Percentiles rank a stretch among this genome's conserved stretches.
These are phyloP conservation scores for Sesia bembeciformis DNA, from an alignment of 2,888 invertebrate genomes.

Conservation along the genomic window DNA sequence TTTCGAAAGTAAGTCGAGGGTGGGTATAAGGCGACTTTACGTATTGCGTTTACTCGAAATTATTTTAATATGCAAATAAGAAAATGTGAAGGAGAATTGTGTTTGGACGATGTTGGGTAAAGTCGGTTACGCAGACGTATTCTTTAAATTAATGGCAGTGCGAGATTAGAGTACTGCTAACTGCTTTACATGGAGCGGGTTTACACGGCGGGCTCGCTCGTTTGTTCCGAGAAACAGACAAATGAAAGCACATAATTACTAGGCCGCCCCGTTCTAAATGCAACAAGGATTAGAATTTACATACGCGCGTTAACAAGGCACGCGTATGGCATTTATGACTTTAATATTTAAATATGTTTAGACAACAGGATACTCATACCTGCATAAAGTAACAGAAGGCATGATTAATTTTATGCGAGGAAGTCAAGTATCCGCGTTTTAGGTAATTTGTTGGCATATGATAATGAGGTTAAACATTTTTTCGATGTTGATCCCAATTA, in stretches of 20 bases:
- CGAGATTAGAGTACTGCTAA: slow-evolving; percentile 72
- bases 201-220: slow-evolving; percentile 55
- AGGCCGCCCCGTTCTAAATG: slow-evolving; percentile 69
- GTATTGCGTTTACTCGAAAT: slow-evolving; percentile 72
- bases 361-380: slow-evolving; percentile 13
- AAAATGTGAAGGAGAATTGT: slow-evolving; percentile 71
- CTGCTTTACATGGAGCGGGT: slow-evolving; percentile 70
- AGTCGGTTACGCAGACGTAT: slow-evolving; percentile 69
- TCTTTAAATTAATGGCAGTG: slow-evolving; percentile 71
- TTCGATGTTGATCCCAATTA: slow-evolving; percentile 38
- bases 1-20: slow-evolving; percentile 24
- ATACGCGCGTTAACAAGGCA: slow-evolving; percentile 62
- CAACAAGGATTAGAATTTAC: slow-evolving; percentile 72
- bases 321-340: slow-evolving; percentile 70
- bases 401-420: background rate
- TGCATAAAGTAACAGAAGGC: background rate
- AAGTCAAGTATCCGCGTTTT: background rate
- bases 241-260: slow-evolving; percentile 75
- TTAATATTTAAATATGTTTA: slow-evolving; percentile 52
- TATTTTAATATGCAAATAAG: slow-evolving; percentile 75
- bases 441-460: background rate
- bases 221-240: slow-evolving; percentile 69
- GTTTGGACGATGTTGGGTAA: slow-evolving; percentile 62
- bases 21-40: slow-evolving; percentile 58
- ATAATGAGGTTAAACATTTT: slow-evolving; percentile 13